Conservation (phyloP, 2,888 invertebrate genomes). For the Xylophagus ater region DNA sequence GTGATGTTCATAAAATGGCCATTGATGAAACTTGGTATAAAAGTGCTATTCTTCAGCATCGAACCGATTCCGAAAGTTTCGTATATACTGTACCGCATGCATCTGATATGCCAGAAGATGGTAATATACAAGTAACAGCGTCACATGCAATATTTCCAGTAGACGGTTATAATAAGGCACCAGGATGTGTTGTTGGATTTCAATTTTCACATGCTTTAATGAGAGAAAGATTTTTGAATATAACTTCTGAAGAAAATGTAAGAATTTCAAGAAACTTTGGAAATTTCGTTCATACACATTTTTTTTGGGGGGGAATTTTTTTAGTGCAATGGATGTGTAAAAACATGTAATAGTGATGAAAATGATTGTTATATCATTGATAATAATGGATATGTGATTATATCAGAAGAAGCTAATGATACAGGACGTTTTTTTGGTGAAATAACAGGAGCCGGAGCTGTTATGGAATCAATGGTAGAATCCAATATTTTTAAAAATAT, state of each 20-base stretch:
- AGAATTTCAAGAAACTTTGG: conserved; percentile 13
- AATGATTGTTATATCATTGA: conserved; percentile 83
- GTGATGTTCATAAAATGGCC: conserved; percentile 60
- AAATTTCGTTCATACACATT: background rate
- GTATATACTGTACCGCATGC: conserved; percentile 66
- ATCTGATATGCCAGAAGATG: conserved; percentile 35
- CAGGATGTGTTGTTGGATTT: conserved; percentile 81
- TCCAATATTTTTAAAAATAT: conserved; percentile 62
- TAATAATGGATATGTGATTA: conserved; percentile 77
- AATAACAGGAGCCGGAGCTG: conserved; percentile 61
- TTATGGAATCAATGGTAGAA: conserved; percentile 64
- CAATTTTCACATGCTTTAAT: conserved; percentile 66
- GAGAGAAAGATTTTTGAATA: conserved; percentile 55
- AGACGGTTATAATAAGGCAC: conserved; percentile 63
- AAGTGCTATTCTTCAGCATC: conserved; percentile 76
- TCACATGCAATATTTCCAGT: conserved; percentile 75
- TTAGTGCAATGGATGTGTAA: conserved; percentile 42
- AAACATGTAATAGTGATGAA: conserved; percentile 49
- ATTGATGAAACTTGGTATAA: conserved; percentile 89
- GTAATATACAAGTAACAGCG: conserved; percentile 60
- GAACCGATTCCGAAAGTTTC: conserved; percentile 61
- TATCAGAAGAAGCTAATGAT: conserved; percentile 49
- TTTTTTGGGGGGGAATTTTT: conserved; percentile 5
- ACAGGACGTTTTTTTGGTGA: conserved; percentile 82
- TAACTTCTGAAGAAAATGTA: conserved; percentile 47